These are phyloP conservation scores for Neopipo cinnamomea DNA, from an alignment of 2,113 vertebrate species.

Conservation along the genomic window DNA sequence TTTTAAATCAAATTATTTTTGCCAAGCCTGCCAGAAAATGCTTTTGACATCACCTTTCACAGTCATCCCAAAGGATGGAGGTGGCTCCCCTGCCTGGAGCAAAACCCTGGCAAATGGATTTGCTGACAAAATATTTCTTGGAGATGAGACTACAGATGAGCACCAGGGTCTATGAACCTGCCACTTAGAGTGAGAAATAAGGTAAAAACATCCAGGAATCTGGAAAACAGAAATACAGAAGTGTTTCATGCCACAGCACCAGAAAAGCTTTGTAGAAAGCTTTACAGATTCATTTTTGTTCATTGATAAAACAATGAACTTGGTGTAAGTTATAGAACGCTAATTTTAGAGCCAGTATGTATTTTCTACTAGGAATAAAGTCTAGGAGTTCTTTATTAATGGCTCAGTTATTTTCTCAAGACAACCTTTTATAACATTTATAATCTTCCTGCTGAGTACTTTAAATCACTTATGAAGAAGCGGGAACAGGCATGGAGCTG, in stretches of 20 bases:
- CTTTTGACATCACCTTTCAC: neutral
- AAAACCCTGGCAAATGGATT: neutral
- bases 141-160: neutral
- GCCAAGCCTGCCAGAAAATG: neutral
- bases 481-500: neutral
- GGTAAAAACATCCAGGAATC: neutral
- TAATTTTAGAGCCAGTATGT: neutral
- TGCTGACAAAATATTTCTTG: neutral
- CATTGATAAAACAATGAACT: neutral
- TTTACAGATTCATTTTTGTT: neutral
- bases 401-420: neutral
- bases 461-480: neutral
- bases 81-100: neutral
- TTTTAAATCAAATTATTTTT: neutral
- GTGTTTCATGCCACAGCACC: neutral
- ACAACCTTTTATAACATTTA: neutral
- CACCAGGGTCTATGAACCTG: neutral
- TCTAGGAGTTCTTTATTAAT: neutral
- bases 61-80: neutral
- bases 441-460: neutral
- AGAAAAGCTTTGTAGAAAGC: neutral
- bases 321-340: neutral
- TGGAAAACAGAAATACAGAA: neutral
- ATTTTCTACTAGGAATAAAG: neutral
- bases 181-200: neutral